Conservation (phyloP, 2,113 vertebrate species). For the Eleginops maclovinus region DNA sequence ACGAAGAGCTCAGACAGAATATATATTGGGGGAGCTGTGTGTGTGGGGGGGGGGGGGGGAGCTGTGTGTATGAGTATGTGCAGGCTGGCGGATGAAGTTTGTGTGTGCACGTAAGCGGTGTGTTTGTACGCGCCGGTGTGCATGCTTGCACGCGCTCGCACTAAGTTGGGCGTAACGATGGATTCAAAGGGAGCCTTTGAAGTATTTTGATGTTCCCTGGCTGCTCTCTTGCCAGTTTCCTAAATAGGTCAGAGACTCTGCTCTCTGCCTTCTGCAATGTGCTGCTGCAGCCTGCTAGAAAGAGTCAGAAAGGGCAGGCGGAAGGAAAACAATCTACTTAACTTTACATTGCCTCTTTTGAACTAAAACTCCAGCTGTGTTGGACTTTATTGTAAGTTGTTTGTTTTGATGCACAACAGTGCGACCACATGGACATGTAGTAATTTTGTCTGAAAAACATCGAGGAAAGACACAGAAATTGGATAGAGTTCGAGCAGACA, state of each 20-base stretch:
- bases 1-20: slow-evolving; percentile 81
- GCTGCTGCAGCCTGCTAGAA: slow-evolving; percentile 69
- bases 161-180: slow-evolving; percentile 80
- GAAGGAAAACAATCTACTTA: slow-evolving; percentile 58
- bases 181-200: slow-evolving; percentile 84
- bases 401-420: slow-evolving; percentile 39
- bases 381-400: slow-evolving; percentile 12
- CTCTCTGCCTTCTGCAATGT: slow-evolving; percentile 74
- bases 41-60: slow-evolving; percentile 42
- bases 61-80: slow-evolving; percentile 46
- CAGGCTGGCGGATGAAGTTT: slow-evolving; percentile 72
- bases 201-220: slow-evolving; percentile 85
- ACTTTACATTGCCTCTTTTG: slow-evolving; percentile 48
- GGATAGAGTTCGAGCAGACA: slow-evolving; percentile 38
- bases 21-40: slow-evolving; percentile 70
- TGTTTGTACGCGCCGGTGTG: slow-evolving; percentile 33
- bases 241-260: slow-evolving; percentile 86
- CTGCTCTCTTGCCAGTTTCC: slow-evolving; percentile 84
- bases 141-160: slow-evolving; percentile 48
- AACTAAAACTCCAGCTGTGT: slow-evolving; percentile 24
- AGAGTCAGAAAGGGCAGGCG: slow-evolving; percentile 69
- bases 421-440: background rate
- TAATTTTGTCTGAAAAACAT: slow-evolving; percentile 14
- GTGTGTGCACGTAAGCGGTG: slow-evolving; percentile 40
- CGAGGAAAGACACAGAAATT: slow-evolving; percentile 1